phyloP scores from a whole-genome alignment of 2,888 invertebrate genomes.

The Ectemnius lituratus region DNA sequence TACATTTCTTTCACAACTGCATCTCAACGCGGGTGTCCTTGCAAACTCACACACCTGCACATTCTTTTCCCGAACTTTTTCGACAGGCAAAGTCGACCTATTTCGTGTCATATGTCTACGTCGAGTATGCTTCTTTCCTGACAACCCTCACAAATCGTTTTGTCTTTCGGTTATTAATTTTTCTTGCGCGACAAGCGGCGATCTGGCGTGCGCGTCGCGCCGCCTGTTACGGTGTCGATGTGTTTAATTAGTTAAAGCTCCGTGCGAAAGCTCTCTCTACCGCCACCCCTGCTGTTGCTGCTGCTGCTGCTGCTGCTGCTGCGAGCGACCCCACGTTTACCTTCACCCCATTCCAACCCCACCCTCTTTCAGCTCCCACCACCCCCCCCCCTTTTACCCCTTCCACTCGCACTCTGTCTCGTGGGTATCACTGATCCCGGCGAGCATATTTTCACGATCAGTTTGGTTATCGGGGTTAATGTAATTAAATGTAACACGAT shows the following conservation, averaged over 20 bases:
- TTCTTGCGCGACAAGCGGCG: neutral
- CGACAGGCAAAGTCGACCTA: too few relatives aligned
- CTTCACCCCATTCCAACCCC: neutral
- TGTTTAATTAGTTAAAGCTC: slow-evolving; percentile 5
- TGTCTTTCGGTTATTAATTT: neutral
- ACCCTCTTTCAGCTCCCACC: neutral
- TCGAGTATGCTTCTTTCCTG: neutral
- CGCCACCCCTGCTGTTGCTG: too few relatives aligned
- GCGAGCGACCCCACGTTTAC: neutral
- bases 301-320: neutral
- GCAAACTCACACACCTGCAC: neutral
- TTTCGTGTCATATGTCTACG: neutral
- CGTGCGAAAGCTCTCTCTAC: too few relatives aligned
- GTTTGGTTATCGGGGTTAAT: slow-evolving; percentile 9
- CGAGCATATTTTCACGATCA: neutral
- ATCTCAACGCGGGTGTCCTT: neutral
- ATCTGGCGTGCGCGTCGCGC: neutral
- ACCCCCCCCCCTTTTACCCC: too few relatives aligned
- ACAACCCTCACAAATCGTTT: neutral
- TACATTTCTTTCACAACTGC: neutral
- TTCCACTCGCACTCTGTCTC: too few relatives aligned
- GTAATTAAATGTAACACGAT: neutral
- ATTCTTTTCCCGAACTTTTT: too few relatives aligned
- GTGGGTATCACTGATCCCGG: too few relatives aligned
- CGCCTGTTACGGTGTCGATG: slow-evolving; percentile 5